These are phyloP conservation scores for Gobiocypris rarus DNA, from an alignment of 2,113 vertebrate species.

Conservation along the genomic window DNA sequence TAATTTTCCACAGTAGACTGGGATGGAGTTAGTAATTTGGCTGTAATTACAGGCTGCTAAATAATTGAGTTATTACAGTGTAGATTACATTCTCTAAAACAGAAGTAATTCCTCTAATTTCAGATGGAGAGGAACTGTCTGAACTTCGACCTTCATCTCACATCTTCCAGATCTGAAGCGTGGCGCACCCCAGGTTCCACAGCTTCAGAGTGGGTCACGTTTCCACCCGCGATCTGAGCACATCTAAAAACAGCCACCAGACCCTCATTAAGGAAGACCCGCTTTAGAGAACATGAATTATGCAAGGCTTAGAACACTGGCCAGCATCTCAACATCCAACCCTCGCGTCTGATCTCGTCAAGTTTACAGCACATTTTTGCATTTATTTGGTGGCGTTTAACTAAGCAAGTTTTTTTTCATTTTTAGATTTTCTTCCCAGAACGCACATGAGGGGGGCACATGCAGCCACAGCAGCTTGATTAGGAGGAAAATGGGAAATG, in stretches of 20 bases:
- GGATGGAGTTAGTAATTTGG: slow-evolving; percentile 56
- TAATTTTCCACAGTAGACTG: slow-evolving; percentile 49
- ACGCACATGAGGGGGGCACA: slow-evolving; percentile 70
- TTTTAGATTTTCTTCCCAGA: slow-evolving; percentile 50
- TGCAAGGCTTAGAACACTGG: slow-evolving; percentile 78
- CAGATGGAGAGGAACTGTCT: neutral
- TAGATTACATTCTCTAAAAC: slow-evolving; percentile 51
- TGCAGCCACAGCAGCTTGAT: slow-evolving; percentile 74
- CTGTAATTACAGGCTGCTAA: slow-evolving; percentile 50
- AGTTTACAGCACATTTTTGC: slow-evolving; percentile 76
- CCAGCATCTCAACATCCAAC: slow-evolving; percentile 78
- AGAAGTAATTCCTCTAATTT: slow-evolving; percentile 43
- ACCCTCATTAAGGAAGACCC: slow-evolving; percentile 77
- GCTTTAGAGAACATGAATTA: slow-evolving; percentile 80
- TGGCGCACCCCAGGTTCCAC: slow-evolving; percentile 49
- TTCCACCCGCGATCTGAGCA: slow-evolving; percentile 63
- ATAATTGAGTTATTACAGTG: slow-evolving; percentile 57
- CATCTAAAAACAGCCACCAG: slow-evolving; percentile 75
- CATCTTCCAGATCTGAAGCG: slow-evolving; percentile 16
- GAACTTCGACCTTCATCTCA: neutral
- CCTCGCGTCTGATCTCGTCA: slow-evolving; percentile 78
- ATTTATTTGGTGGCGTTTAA: slow-evolving; percentile 75
- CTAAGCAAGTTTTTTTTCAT: slow-evolving; percentile 60
- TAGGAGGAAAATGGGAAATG: slow-evolving; percentile 75
- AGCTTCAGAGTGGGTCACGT: slow-evolving; percentile 65